phyloP scores from a whole-genome alignment of 2,113 vertebrate species.

The Macaca fascicularis region DNA sequence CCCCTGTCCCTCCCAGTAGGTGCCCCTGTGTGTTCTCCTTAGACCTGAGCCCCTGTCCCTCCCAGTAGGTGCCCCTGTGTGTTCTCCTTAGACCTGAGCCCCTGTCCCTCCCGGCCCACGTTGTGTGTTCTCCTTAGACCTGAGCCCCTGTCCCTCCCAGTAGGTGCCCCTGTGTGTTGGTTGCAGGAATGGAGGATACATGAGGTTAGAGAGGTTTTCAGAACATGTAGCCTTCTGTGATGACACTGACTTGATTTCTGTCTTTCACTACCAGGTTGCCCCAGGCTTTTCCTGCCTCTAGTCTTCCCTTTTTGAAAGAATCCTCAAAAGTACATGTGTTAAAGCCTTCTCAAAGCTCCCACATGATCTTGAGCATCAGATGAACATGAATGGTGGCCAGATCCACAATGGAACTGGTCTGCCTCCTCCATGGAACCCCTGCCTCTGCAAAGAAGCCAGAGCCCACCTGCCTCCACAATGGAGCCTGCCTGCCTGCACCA shows the following conservation, averaged over 20 bases:
- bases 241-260: not conserved
- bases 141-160: not conserved
- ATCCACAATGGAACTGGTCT: no score
- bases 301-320: not conserved
- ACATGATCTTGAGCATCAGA: not conserved
- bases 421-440: no score
- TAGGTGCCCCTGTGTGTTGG: not conserved
- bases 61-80: accelerated
- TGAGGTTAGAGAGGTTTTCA: accelerated
- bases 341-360: not conserved
- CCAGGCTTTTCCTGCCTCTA: not conserved
- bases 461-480: no score
- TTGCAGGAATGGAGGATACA: accelerated
- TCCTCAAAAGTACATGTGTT: not conserved
- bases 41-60: not conserved
- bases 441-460: no score
- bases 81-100: not conserved
- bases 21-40: not conserved
- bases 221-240: not conserved
- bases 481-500: no score
- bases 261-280: not conserved
- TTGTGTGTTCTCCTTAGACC: accelerated
- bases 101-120: not conserved
- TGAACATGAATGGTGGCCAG: no score
- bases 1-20: not conserved